Evolutionary conservation across 2,797 vertebrate genomes (phyloP).

Genomic region (Takifugu rubripes): DNA sequence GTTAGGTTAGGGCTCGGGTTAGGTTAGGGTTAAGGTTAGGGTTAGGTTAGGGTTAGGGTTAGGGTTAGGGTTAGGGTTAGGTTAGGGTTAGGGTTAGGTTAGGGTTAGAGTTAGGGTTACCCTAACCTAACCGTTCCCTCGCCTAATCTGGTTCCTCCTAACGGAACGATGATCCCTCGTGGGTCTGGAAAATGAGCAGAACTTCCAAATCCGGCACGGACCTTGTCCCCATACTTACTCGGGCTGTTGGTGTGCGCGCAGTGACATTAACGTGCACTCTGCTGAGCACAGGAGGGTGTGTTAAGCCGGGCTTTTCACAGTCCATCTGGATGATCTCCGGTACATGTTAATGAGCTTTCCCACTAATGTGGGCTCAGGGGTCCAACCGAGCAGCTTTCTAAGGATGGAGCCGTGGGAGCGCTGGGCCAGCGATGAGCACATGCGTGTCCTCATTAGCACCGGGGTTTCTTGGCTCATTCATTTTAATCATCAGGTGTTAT

Average conservation of each 20-base stretch:
- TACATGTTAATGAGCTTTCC: slow-evolving; percentile 69
- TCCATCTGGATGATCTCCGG: slow-evolving; percentile 66
- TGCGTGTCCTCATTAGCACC: slow-evolving; percentile 12
- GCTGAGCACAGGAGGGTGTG: slow-evolving; percentile 56
- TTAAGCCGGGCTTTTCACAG: slow-evolving; percentile 71
- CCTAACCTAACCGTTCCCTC: too few relatives aligned
- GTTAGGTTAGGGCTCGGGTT: too few relatives aligned
- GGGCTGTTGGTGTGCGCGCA: slow-evolving; percentile 11
- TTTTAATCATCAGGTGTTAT: background rate
- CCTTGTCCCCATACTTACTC: too few relatives aligned
- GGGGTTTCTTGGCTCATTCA: background rate
- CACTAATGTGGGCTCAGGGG: slow-evolving; percentile 56
- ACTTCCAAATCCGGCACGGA: too few relatives aligned
- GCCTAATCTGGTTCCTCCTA: too few relatives aligned
- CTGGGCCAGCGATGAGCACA: slow-evolving; percentile 21
- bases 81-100: too few relatives aligned
- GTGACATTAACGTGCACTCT: slow-evolving; percentile 41
- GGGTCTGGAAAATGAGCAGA: too few relatives aligned
- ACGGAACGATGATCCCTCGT: too few relatives aligned
- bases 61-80: too few relatives aligned
- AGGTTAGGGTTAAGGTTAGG: too few relatives aligned
- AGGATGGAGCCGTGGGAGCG: slow-evolving; percentile 43
- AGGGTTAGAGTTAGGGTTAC: too few relatives aligned
- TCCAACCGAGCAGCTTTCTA: slow-evolving; percentile 65
- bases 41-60: too few relatives aligned